Conservation (phyloP, 1,140 invertebrate genomes). For the Sitophilus oryzae region DNA sequence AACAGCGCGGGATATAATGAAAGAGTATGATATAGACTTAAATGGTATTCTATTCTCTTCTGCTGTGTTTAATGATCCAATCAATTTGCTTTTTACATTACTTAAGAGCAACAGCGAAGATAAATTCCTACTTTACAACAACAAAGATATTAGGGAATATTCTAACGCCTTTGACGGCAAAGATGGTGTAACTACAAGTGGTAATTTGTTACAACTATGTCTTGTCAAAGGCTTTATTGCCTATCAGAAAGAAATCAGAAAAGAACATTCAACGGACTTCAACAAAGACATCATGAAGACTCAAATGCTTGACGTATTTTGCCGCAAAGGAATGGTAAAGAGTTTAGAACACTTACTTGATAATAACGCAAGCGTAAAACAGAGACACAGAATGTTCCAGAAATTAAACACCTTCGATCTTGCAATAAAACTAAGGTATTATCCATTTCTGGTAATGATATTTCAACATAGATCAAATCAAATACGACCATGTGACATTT, state of each 20-base stretch:
- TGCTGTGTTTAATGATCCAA: not conserved
- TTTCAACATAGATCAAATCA: slow-evolving; percentile 14
- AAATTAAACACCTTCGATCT: slow-evolving; percentile 11
- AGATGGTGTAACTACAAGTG: slow-evolving; percentile 8
- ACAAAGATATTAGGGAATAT: slow-evolving; percentile 21
- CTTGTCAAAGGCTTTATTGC: slow-evolving; percentile 25
- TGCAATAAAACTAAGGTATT: slow-evolving; percentile 24
- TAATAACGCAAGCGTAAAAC: slow-evolving; percentile 19
- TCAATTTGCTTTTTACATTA: slow-evolving; percentile 18
- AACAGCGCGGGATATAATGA: slow-evolving; percentile 22
- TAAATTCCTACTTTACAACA: slow-evolving; percentile 23
- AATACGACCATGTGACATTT: not conserved
- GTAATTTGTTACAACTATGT: slow-evolving; percentile 27
- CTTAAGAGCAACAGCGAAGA: slow-evolving; percentile 26
- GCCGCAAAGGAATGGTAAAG: slow-evolving; percentile 18
- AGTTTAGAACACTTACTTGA: slow-evolving; percentile 23
- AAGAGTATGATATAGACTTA: slow-evolving; percentile 15
- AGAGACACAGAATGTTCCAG: slow-evolving; percentile 12
- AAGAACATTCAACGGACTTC: too few relatives aligned
- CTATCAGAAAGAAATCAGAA: slow-evolving; percentile 12
- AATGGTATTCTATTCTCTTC: not conserved
- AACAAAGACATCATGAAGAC: slow-evolving; percentile 17
- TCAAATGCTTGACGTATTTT: slow-evolving; percentile 23
- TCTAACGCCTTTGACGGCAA: slow-evolving; percentile 10
- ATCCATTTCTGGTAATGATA: slow-evolving; percentile 27